Evolutionary conservation across 2,797 vertebrate species (phyloP), one percentile per base, ranked within the genome.

Genomic region (Trematomus bernacchii): DNA sequence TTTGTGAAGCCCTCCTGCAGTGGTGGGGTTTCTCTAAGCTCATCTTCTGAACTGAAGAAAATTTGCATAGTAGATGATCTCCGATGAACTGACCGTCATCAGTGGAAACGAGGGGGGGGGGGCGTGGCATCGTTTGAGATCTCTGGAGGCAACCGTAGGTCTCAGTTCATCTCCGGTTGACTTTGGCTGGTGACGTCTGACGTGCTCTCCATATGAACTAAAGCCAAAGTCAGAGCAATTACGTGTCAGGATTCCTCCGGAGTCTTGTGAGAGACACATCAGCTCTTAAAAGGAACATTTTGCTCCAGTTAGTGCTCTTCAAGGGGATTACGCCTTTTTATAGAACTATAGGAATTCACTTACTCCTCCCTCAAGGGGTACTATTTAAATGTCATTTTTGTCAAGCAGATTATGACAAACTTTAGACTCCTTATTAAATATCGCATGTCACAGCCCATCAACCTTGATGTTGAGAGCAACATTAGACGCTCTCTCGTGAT

Each of bases 321-420:
- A 89, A 84, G 75, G 77, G 65, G 72, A 77, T 85, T 47, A 43
- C 6, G 27, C n/a, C 77, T 89, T 86, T 83, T 78, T 78, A 75
- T 66, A 82, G 73, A 86, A 82, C 80, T 78, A 85, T 82, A 89
- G 73, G 76, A 89, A 82, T 73, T 62, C 76, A 58, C 84, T 78
- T 61, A 73, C 86, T 65, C 87, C 65, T 88, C 84, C 87, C 90
- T 90, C 83, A 75, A 91, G 91, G 87, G 85, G 80, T 68, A 77
- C 82, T 33, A 81, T 86, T 83, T 89, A 86, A 91, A 90, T 90
- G 88, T 90, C 90, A 87, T 89, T 91, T 90, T 82, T 87, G 88
- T 92, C 90, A 87, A 76, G 82, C 74, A 43, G 64, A 84, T 87
- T 71, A 55, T 86, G 84, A 91, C 89, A 93, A 91, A 92, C 88